phyloP scores from a whole-genome alignment of 2,888 invertebrate genomes.

The Pristionchus arcanus region DNA sequence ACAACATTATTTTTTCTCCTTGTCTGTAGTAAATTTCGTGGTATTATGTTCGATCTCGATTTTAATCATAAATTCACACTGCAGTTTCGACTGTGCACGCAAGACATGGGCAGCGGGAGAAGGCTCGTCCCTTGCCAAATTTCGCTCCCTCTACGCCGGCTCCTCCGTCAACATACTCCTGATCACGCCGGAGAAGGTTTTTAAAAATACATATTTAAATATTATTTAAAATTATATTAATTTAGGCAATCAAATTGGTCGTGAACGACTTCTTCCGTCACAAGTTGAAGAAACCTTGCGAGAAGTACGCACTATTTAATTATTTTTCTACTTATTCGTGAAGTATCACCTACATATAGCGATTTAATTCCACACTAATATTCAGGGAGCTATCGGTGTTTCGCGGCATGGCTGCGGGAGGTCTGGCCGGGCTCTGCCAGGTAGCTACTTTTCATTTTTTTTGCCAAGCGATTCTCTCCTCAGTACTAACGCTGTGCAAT shows the following conservation, averaged over 20 bases:
- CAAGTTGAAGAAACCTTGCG: slow-evolving; percentile 81
- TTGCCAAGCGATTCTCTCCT: too few species aligned
- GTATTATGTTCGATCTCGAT: too few species aligned
- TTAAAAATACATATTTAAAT: background rate
- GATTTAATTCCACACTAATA: background rate
- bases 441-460: background rate
- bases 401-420: slow-evolving; percentile 95
- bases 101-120: slow-evolving; percentile 95
- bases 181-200: slow-evolving; percentile 94
- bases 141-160: slow-evolving; percentile 83
- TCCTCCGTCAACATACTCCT: slow-evolving; percentile 96
- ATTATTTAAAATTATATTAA: background rate
- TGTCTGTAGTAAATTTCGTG: too few species aligned
- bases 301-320: slow-evolving; percentile 65
- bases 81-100: slow-evolving; percentile 94
- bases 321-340: too few species aligned
- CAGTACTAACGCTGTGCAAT: too few species aligned
- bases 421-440: slow-evolving; percentile 95
- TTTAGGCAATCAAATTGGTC: slow-evolving; percentile 93
- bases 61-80: too few species aligned
- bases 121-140: slow-evolving; percentile 63
- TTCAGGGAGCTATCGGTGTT: slow-evolving; percentile 84
- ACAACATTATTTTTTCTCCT: too few species aligned
- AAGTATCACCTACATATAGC: too few species aligned
- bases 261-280: slow-evolving; percentile 97